phyloP scores from a whole-genome alignment of 2,797 vertebrate species.

The Simalia tracyae region DNA sequence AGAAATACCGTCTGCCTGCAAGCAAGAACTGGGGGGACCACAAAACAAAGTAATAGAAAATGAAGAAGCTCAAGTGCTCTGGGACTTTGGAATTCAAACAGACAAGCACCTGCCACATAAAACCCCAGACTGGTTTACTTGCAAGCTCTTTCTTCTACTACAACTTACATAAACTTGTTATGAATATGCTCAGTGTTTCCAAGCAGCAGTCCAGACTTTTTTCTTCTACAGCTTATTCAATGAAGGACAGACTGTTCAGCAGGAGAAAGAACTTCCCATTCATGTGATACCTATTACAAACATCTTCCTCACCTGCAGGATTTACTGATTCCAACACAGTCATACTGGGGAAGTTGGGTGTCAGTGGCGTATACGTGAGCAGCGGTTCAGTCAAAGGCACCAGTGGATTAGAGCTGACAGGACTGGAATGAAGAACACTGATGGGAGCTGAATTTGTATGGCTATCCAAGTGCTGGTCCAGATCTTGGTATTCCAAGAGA shows the following conservation, averaged over 20 bases:
- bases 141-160: neutral
- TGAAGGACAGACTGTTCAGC: neutral
- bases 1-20: too few relatives aligned
- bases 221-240: neutral
- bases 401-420: constrained; percentile 58
- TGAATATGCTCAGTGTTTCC: neutral
- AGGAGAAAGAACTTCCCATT: neutral
- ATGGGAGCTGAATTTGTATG: constrained; percentile 59
- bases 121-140: neutral
- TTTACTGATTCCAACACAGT: constrained; percentile 77
- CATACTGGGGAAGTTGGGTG: constrained; percentile 74
- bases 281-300: neutral
- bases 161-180: neutral
- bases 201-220: too few relatives aligned
- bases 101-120: too few relatives aligned
- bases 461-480: constrained; percentile 66
- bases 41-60: too few relatives aligned
- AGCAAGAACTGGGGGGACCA: too few relatives aligned
- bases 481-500: constrained; percentile 88
- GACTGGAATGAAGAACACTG: constrained; percentile 35
- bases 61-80: too few relatives aligned
- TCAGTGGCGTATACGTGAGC: constrained; percentile 60
- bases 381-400: constrained; percentile 65
- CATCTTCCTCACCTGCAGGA: constrained; percentile 71
- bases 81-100: too few relatives aligned